Evolutionary conservation across 2,888 invertebrate species (phyloP), one percentile per base, ranked within the genome.

Genomic region (Zygaena filipendulae): DNA sequence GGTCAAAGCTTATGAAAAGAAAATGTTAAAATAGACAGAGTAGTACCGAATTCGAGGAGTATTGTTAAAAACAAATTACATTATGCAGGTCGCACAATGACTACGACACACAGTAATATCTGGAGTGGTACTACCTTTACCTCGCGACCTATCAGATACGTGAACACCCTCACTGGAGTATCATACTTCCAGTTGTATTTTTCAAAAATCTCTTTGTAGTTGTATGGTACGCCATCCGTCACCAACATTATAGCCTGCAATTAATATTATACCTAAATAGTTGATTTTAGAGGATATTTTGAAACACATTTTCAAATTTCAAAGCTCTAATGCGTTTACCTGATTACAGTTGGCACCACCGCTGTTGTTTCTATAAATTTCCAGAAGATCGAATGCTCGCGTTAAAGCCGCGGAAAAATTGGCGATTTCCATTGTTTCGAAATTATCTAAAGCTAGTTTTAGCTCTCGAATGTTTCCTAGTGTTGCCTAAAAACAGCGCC

Each of bases 141-240:
- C 81, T 95, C 94, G 60, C 92, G 86, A 40, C 97, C 99, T 72
- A 99, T 97, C 53, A 99, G 84, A 82, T 97, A 99, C 21, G 98
- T 97, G 81, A 99, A 99, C 39, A 99, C 91, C 43, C 99, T 84
- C 25, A 97, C 95, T 49, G 95, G 90, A 72, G 91, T 90, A 30
- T 87, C 87, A 39, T 77, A 75, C 42, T 77, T 75, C 92, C 92
- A 92, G 68, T 97, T 99, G 75, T 91, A 94, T 42, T 85, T 82
- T 54, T 92, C 86, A 68, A 99, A 99, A 31, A 97, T 87, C 52
- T 95, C 92, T 59, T 93, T 90, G 71, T 90, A 96, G 57, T 91
- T 93, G 55, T 95, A 92, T 23, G 97, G 96, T 9, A 97, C 95
- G 12, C 98, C 98, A 67, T 99, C 99, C n/a, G 98, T 97, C 45